These are phyloP conservation scores for Xestia c-nigrum DNA, from an alignment of 2,888 invertebrate species.

Conservation along the genomic window DNA sequence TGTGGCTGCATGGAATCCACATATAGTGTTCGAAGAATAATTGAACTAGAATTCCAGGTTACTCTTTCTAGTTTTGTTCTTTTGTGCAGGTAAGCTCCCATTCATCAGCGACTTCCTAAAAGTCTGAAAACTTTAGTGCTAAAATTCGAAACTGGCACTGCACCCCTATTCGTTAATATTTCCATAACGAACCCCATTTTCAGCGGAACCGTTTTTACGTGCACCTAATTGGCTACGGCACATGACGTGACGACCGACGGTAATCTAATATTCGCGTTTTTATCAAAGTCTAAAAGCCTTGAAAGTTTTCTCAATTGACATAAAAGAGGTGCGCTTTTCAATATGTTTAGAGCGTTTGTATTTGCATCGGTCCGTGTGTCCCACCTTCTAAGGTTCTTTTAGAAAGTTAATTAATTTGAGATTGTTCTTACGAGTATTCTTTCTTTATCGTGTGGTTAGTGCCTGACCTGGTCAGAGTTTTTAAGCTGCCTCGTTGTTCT, in stretches of 20 bases:
- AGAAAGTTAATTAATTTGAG: neutral
- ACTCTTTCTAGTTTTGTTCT: neutral
- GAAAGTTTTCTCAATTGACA: neutral
- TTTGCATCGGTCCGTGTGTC: neutral
- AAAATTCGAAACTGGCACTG: conserved; percentile 5
- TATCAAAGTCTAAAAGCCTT: conserved; percentile 14
- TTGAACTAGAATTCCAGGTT: neutral
- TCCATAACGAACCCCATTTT: conserved; percentile 30
- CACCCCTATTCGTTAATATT: conserved; percentile 13
- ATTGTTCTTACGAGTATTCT: neutral
- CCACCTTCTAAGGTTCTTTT: neutral
- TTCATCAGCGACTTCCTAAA: neutral
- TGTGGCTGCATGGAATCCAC: no score
- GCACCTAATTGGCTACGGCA: conserved; percentile 28
- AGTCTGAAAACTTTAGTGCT: neutral
- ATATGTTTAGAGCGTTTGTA: neutral
- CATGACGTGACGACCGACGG: conserved; percentile 17
- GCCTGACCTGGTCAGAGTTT: no score
- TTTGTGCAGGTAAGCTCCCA: neutral
- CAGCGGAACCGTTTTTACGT: conserved; percentile 14
- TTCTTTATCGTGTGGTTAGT: no score
- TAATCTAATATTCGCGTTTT: conserved; percentile 31
- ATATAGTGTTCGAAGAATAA: neutral
- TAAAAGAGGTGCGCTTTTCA: neutral
- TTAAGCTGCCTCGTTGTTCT: neutral